phyloP scores from a whole-genome alignment of 35 echinoderm and acorn worm species.

The Chiridota heheva region DNA sequence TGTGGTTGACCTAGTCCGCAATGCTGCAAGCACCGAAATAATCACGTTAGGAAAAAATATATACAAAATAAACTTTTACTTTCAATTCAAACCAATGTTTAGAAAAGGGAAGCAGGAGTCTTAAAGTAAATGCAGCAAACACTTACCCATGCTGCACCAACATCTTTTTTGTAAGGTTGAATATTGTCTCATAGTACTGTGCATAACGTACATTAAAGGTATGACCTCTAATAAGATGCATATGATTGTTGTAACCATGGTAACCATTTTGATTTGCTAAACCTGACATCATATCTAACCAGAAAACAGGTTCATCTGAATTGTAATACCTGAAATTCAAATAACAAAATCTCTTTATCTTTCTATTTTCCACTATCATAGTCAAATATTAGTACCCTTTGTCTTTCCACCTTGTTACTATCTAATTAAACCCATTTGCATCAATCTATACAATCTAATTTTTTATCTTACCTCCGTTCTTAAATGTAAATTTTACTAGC shows the following conservation, averaged over 20 bases:
- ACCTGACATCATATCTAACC: slow-evolving; percentile 87
- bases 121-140: not conserved
- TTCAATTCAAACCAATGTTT: not conserved
- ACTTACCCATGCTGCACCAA: slow-evolving; percentile 83
- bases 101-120: not conserved
- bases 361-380: not conserved
- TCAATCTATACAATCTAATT: not conserved
- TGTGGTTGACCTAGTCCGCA: no score
- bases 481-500: not conserved
- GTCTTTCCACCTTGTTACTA: not conserved
- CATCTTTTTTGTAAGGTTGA: slow-evolving; percentile 92
- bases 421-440: not conserved
- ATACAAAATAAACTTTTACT: not conserved
- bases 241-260: slow-evolving; percentile 70
- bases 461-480: not conserved
- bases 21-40: no score
- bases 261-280: slow-evolving; percentile 60
- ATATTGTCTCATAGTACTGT: slow-evolving; percentile 68
- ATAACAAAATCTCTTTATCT: not conserved
- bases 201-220: slow-evolving; percentile 77
- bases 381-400: not conserved
- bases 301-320: slow-evolving; percentile 88
- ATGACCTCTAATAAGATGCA: slow-evolving; percentile 76
- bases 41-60: not conserved
- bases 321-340: slow-evolving; percentile 51